Conservation (phyloP, 2,888 invertebrate genomes). For the Synergus laeviventris region DNA sequence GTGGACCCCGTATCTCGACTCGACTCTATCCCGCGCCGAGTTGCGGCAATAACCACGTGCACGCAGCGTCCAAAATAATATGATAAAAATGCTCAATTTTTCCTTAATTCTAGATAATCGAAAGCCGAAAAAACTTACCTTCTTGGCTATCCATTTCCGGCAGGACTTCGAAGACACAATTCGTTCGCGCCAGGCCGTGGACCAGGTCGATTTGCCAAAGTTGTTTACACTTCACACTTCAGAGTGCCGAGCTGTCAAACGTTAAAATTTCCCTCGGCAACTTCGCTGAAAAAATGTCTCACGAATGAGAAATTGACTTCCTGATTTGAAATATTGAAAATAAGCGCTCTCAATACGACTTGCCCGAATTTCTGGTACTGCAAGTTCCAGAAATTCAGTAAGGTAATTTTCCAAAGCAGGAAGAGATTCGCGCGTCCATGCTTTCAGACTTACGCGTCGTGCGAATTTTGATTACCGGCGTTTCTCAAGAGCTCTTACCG, state of each 20-base stretch:
- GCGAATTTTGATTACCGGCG: slow-evolving; percentile 19
- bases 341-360: neutral
- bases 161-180: slow-evolving; percentile 54
- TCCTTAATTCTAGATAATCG: neutral
- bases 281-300: neutral
- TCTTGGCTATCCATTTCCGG: slow-evolving; percentile 62
- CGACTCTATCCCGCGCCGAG: slow-evolving; percentile 29
- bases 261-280: neutral
- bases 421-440: slow-evolving; percentile 37
- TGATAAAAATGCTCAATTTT: neutral
- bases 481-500: slow-evolving; percentile 24
- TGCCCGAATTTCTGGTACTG: neutral
- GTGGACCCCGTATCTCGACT: slow-evolving; percentile 12
- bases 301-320: neutral
- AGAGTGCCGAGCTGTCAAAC: slow-evolving; percentile 55
- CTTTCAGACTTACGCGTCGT: slow-evolving; percentile 23
- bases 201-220: slow-evolving; percentile 38
- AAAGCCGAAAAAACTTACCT: slow-evolving; percentile 57
- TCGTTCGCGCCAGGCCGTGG: slow-evolving; percentile 58
- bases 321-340: neutral
- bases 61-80: slow-evolving; percentile 13
- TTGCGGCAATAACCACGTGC: slow-evolving; percentile 37
- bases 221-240: slow-evolving; percentile 63
- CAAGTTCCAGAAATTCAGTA: neutral
- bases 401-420: neutral